Conservation (phyloP, 1,140 invertebrate genomes). For the Leptinotarsa defecta region DNA sequence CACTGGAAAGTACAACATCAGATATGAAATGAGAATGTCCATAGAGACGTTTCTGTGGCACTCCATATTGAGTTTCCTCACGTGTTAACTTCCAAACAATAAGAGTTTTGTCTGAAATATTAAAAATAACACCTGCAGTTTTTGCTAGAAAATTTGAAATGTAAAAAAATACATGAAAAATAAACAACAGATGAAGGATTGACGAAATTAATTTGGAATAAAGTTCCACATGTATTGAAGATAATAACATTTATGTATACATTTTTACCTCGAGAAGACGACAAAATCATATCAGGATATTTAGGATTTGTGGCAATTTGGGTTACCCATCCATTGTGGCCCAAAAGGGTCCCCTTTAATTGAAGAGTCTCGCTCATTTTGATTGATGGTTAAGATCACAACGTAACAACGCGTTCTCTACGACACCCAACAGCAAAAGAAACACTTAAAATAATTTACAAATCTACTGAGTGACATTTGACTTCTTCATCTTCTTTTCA, state of each 20-base stretch:
- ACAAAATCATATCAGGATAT: constrained; percentile 97
- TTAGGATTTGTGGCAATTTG: constrained; percentile 99
- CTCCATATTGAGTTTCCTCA: constrained; percentile 91
- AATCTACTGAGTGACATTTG: too few species aligned
- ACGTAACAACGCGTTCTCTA: too few species aligned
- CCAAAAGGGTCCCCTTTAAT: constrained; percentile 88
- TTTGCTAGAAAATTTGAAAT: too few species aligned
- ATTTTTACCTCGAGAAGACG: constrained; percentile 90
- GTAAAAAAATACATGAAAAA: too few species aligned
- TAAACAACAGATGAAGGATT: too few species aligned
- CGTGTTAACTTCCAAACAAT: constrained; percentile 97
- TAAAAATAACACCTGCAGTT: constrained; percentile 19
- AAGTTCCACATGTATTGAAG: too few species aligned
- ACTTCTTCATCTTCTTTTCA: too few species aligned
- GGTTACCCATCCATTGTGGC: constrained; percentile 99
- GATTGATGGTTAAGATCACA: neutral
- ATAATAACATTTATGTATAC: too few species aligned
- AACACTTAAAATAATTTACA: too few species aligned
- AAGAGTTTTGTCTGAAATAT: constrained; percentile 88
- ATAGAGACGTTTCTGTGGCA: constrained; percentile 92
- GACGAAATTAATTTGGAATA: too few species aligned
- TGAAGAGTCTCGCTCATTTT: constrained; percentile 85
- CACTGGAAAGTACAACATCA: constrained; percentile 97
- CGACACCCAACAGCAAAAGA: too few species aligned
- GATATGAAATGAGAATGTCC: constrained; percentile 99